Percentiles rank a stretch among this genome's conserved stretches.
Conservation (phyloP, 2,888 invertebrate genomes). For the Temnothorax ravouxi region DNA sequence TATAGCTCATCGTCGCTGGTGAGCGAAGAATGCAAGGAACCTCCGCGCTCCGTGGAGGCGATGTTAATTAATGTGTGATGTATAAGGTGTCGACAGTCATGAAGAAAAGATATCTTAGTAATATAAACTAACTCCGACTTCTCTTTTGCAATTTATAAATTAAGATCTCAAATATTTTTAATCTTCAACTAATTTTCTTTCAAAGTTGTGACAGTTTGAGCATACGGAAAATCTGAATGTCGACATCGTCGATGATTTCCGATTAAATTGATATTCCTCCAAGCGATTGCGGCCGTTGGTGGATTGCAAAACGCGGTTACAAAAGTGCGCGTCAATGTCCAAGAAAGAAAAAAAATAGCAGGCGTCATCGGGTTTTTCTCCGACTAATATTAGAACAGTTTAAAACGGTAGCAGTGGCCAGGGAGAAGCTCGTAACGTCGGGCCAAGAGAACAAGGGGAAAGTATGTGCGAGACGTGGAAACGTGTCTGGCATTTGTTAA, state of each 20-base stretch:
- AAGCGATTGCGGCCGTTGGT: slow-evolving; percentile 27
- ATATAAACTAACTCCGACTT: slow-evolving; percentile 41
- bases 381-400: slow-evolving; percentile 61
- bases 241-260: slow-evolving; percentile 70
- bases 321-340: slow-evolving; percentile 65
- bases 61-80: slow-evolving; percentile 62
- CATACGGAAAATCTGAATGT: slow-evolving; percentile 64
- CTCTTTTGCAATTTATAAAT: slow-evolving; percentile 11
- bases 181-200: background rate
- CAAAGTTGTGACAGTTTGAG: slow-evolving; percentile 18
- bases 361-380: slow-evolving; percentile 63
- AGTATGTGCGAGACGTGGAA: slow-evolving; percentile 73
- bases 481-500: slow-evolving; percentile 79
- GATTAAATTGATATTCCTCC: slow-evolving; percentile 76
- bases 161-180: background rate
- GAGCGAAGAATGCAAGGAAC: slow-evolving; percentile 59
- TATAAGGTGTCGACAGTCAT: background rate
- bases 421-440: slow-evolving; percentile 57
- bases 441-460: slow-evolving; percentile 77
- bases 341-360: slow-evolving; percentile 69
- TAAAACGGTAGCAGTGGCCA: slow-evolving; percentile 32
- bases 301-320: slow-evolving; percentile 74
- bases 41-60: slow-evolving; percentile 48
- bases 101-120: slow-evolving; percentile 15
- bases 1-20: slow-evolving; percentile 40